Conservation (phyloP, 2,888 invertebrate genomes). For the Nebria salina region DNA sequence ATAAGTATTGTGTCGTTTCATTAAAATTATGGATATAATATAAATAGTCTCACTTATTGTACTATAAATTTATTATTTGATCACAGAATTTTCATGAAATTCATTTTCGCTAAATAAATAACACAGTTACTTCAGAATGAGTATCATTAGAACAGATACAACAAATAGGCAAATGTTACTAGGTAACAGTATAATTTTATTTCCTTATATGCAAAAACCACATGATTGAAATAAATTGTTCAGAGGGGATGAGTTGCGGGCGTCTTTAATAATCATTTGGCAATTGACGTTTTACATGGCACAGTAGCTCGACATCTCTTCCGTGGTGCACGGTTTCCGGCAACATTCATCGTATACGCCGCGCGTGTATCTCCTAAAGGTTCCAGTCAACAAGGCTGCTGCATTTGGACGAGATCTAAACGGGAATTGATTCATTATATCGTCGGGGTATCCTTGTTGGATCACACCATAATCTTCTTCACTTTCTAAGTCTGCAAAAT, state of each 20-base stretch:
- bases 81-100: constrained; percentile 41
- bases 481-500: constrained; percentile 26
- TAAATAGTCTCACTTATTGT: constrained; percentile 45
- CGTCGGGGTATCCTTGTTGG: constrained; percentile 21
- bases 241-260: neutral
- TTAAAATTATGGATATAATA: constrained; percentile 40
- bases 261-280: constrained; percentile 2
- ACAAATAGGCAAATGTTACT: neutral
- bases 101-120: constrained; percentile 35
- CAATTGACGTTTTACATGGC: constrained; percentile 42
- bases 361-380: constrained; percentile 50
- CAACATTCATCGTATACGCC: constrained; percentile 64
- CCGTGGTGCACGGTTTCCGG: constrained; percentile 58
- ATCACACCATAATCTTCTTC: constrained; percentile 38
- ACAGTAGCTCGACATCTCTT: constrained; percentile 60
- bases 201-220: neutral
- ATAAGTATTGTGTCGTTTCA: constrained; percentile 26
- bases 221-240: constrained; percentile 1
- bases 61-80: constrained; percentile 38
- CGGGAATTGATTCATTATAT: constrained; percentile 51
- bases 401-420: constrained; percentile 57
- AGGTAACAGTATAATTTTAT: neutral
- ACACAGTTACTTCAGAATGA: constrained; percentile 36
- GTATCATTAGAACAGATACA: constrained; percentile 23
- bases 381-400: constrained; percentile 56